Base-by-base conservation (phyloP, 2,888 invertebrate species). In the Rhyacophila evoluta region DNA sequence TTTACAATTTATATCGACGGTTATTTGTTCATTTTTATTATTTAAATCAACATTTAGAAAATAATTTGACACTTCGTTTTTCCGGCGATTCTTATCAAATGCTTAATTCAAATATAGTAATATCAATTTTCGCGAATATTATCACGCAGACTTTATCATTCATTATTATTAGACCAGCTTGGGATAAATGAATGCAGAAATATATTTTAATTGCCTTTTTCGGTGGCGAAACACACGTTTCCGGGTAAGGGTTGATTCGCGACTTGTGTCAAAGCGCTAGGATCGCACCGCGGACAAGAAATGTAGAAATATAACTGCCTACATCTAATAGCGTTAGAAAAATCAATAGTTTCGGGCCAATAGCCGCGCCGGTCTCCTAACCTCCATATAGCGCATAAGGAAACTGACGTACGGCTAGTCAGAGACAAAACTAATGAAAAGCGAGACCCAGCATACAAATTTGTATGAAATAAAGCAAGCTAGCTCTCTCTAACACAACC, bases 341-440 rank as follows among this genome's bases (percentile, higher is more conserved):
- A 81, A 81, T 81, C 81, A 81, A 81, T 81, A 81, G 72, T 67
- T 37, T 74, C 39, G 77, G 81, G 81, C 81, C 81, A 81, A 81
- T 81, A 80, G 81, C 80, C 79, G 81, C 73, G 69, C 55, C 79
- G 79, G 41, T 80, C 77, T 77, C 77, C 79, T 81, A 81, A 81
- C 81, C 81, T 81, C 78, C 71, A 81, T 81, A 80, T 74, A 55
- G 72, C 75, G 72, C 75, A 74, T 25, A 73, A 75, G 76, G 77
- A 79, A 79, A 36, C 55, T 55, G 55, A 55, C 55, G 55, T 55
- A 55, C 55, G 55, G 55, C 55, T 55, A 55, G 55, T 25, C 55
- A 55, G 55, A 55, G 55, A 55, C 55, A 55, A 55, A 15, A 55
- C 55, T 55, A 55, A 55, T 55, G 55, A 55, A 55, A 55, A 55